A percentile compares a stretch with the other conserved stretches of the same genome.
Evolutionary conservation across 1,140 invertebrate species (phyloP).

Genomic region (Platyscapa corneri): DNA sequence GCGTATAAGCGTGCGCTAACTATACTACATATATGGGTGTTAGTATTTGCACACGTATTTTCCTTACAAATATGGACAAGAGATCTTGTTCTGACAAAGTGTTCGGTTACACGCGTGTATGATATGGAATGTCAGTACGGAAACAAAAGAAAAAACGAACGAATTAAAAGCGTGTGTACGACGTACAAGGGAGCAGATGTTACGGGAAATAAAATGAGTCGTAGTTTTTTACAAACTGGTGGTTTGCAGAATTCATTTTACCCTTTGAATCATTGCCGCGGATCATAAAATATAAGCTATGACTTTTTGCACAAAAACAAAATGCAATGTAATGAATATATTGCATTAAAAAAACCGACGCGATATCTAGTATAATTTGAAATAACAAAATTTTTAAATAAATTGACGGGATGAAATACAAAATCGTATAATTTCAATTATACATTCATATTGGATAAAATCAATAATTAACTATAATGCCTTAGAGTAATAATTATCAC

Average conservation of each 20-base stretch:
- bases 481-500: too few species aligned
- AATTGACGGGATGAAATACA: not conserved
- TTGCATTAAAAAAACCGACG: not conserved
- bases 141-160: slow-evolving; percentile 1
- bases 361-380: not conserved
- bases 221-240: not conserved
- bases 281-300: not conserved
- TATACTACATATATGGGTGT: not conserved
- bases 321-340: not conserved
- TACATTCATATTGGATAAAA: not conserved
- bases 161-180: not conserved
- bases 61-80: too few species aligned
- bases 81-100: not conserved
- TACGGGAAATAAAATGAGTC: not conserved
- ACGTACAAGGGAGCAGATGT: not conserved
- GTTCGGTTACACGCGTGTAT: not conserved
- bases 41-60: not conserved
- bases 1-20: too few species aligned
- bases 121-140: not conserved
- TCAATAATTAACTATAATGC: not conserved
- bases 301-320: not conserved
- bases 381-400: not conserved
- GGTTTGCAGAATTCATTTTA: not conserved
- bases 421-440: not conserved
- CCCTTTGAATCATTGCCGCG: not conserved